Evolutionary conservation across 2,888 invertebrate species (phyloP).

Genomic region (Norana najaformis): DNA sequence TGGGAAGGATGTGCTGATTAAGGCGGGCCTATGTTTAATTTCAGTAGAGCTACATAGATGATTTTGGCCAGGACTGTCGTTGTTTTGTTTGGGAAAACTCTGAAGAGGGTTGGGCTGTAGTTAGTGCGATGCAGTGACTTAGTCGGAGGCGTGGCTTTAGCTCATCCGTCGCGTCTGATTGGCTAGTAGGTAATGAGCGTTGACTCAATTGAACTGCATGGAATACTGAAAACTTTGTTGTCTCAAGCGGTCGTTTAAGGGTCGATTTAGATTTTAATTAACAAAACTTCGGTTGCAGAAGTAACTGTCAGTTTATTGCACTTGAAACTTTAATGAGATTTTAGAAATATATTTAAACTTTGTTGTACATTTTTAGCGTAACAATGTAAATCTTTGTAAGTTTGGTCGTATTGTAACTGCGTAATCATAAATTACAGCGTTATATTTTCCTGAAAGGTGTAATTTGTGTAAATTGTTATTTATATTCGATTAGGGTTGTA

Average conservation of each 20-base stretch:
- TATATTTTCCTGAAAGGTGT: neutral
- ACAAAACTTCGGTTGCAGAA: neutral
- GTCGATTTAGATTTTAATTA: neutral
- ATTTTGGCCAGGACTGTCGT: too few species aligned
- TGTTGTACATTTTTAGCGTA: neutral
- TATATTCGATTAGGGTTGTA: neutral
- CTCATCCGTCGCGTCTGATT: too few species aligned
- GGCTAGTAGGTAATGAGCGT: too few species aligned
- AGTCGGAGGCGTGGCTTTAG: too few species aligned
- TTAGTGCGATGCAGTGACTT: too few species aligned
- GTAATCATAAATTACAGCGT: conserved; percentile 1
- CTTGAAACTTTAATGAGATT: neutral
- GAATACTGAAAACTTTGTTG: neutral
- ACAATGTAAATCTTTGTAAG: neutral
- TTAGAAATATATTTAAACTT: neutral
- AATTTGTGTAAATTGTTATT: neutral
- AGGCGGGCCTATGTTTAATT: neutral
- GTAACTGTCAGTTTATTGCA: neutral
- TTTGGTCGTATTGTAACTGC: neutral
- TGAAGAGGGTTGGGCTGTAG: too few species aligned
- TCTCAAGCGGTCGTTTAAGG: neutral
- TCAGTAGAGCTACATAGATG: too few species aligned
- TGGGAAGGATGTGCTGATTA: too few species aligned
- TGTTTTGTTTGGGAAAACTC: too few species aligned
- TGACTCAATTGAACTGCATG: neutral